A percentile compares a stretch with the other conserved stretches of the same genome.
Conservation (phyloP, 2,888 invertebrate genomes). For the Drosophila niveifrons region DNA sequence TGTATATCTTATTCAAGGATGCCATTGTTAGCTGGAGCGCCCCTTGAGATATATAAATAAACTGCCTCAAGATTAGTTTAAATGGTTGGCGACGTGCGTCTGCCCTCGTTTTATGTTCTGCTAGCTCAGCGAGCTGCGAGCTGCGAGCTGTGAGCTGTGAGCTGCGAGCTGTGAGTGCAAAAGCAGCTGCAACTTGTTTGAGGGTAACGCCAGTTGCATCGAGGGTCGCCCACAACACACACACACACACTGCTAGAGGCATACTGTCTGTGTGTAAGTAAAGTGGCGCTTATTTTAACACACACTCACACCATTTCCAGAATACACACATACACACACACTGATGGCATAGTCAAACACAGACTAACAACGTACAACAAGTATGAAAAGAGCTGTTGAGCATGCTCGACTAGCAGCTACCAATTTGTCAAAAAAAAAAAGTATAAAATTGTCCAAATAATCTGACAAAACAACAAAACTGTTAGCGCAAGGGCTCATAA, state of each 20-base stretch:
- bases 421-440: not conserved
- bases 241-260: constrained; percentile 19
- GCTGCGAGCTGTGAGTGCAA: constrained; percentile 17
- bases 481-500: too few relatives aligned
- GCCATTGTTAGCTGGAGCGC: constrained; percentile 67
- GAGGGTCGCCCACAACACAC: constrained; percentile 28
- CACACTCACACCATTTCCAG: constrained; percentile 24
- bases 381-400: not conserved
- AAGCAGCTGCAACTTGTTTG: constrained; percentile 44
- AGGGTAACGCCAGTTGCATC: constrained; percentile 51
- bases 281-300: constrained; percentile 66
- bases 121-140: constrained; percentile 1
- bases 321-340: constrained; percentile 25
- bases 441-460: too few relatives aligned
- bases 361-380: constrained; percentile 17
- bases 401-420: not conserved
- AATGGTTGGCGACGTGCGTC: constrained; percentile 72
- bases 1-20: constrained; percentile 37
- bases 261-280: constrained; percentile 44
- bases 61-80: constrained; percentile 76
- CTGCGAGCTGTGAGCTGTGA: constrained; percentile 4
- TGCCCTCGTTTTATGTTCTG: constrained; percentile 60
- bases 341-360: constrained; percentile 5
- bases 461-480: too few relatives aligned
- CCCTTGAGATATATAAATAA: constrained; percentile 75